Conservation (phyloP, 1,140 invertebrate species). For the Cepaea nemoralis region DNA sequence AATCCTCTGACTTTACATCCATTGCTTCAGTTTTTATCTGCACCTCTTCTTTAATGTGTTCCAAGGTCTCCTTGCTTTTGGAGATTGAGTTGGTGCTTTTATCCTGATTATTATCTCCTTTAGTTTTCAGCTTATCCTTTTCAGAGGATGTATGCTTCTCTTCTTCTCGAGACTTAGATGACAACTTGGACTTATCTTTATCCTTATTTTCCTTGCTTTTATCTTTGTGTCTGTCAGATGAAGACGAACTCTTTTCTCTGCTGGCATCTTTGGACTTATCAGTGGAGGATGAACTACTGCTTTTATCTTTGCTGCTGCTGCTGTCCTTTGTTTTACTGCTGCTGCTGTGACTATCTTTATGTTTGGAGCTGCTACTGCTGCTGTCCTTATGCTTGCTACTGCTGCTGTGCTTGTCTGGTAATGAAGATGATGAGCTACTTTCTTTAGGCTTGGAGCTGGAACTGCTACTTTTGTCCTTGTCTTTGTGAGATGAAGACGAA, state of each 20-base stretch:
- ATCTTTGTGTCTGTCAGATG: slow-evolving; percentile 55
- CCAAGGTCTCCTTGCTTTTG: slow-evolving; percentile 36
- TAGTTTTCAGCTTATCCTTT: background rate
- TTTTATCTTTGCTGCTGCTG: slow-evolving; percentile 41
- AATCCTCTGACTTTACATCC: slow-evolving; percentile 14
- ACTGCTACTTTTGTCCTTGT: slow-evolving; percentile 69
- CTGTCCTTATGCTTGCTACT: slow-evolving; percentile 74
- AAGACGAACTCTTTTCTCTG: slow-evolving; percentile 48
- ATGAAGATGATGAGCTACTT: slow-evolving; percentile 70
- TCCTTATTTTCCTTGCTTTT: slow-evolving; percentile 42
- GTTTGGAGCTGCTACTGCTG: slow-evolving; percentile 45
- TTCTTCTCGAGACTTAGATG: slow-evolving; percentile 39
- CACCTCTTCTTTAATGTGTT: slow-evolving; percentile 23
- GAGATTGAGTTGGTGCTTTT: background rate
- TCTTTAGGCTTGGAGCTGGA: slow-evolving; percentile 39
- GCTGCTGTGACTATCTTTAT: slow-evolving; percentile 44
- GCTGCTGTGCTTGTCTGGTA: slow-evolving; percentile 75
- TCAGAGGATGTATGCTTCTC: slow-evolving; percentile 30
- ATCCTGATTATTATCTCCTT: background rate
- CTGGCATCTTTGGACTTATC: slow-evolving; percentile 41
- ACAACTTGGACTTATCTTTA: slow-evolving; percentile 43
- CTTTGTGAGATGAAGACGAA: slow-evolving; percentile 75
- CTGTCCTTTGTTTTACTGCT: slow-evolving; percentile 48
- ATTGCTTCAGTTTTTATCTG: slow-evolving; percentile 36
- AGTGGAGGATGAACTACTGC: background rate